Base-by-base conservation (phyloP, 2,113 vertebrate species). In the Reinhardtius hippoglossoides region DNA sequence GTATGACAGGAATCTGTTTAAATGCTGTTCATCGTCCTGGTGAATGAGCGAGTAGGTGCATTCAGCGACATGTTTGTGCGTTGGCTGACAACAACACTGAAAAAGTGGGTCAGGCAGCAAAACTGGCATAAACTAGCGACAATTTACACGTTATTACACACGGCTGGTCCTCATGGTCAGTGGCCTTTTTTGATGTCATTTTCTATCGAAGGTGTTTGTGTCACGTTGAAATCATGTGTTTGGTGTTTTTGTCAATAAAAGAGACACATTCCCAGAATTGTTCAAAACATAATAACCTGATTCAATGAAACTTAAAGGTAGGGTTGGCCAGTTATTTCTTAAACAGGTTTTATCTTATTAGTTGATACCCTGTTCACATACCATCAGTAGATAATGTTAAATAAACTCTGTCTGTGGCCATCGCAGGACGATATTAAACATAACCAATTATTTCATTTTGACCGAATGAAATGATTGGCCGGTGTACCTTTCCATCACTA, bases 31-130 rank as follows among this genome's bases (percentile, higher is more conserved):
- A 12, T 56, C 58, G 73, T 71, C 23, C 35, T 3, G 4, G 63
- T 56, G 71, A 72, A 18, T 15, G 16, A 52, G 20, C 52, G 58
- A 37, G 9, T 48, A 54, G 15, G 15, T 74, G 65, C 31, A 40
- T 55, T 82, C 24, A 63, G 68, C 18, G 16, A 21, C 68, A 40
- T 23, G 70, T 74, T 68, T 59, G 74, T 66, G 37, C 66, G 73
- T 73, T 44, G 57, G 64, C 52, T 61, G 42, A 58, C 27, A 48
- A 54, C 27, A 18, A 60, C 8, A 15, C 31, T 24, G 67, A 8
- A 67, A 69, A 89, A 88, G 59, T 88, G 85, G 87, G 90, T 90
- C 87, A 86, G 60, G 48, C 20, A 23, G 35, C 57, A 71, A 14
- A 61, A 10, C 44, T 59, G 68, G 50, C 70, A 76, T 54, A 55